Evolutionary conservation across 2,888 invertebrate species (phyloP).

Genomic region (Taenaris catops): DNA sequence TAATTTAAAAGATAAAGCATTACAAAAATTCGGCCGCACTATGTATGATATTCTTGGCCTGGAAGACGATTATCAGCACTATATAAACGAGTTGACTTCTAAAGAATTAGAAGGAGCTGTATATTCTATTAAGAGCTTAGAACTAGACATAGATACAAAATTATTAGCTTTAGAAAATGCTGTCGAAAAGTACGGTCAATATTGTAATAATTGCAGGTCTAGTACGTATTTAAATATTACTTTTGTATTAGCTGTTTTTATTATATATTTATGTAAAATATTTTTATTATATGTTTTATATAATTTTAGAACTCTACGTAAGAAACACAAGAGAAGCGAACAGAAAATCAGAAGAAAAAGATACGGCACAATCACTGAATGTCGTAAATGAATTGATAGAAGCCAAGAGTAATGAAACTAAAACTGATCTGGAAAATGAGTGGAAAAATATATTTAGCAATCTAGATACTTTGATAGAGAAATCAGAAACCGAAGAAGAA

Average conservation of each 20-base stretch:
- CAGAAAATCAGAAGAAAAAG: not conserved
- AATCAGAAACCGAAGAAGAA: conserved; percentile 20
- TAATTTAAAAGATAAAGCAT: conserved; percentile 32
- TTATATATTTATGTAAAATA: not conserved
- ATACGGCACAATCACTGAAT: conserved; percentile 9
- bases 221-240: conserved; percentile 15
- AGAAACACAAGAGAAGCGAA: conserved; percentile 6
- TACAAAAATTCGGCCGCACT: conserved; percentile 32
- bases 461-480: conserved; percentile 26
- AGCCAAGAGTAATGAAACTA: conserved; percentile 25
- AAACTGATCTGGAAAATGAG: conserved; percentile 14
- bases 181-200: conserved; percentile 27
- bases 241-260: not conserved
- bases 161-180: conserved; percentile 18
- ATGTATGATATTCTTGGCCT: conserved; percentile 42
- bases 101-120: conserved; percentile 12
- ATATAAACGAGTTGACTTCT: conserved; percentile 22
- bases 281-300: no score
- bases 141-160: conserved; percentile 19
- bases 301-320: conserved; percentile 1
- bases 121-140: conserved; percentile 16
- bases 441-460: conserved; percentile 26
- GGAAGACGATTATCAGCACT: conserved; percentile 38
- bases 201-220: conserved; percentile 31
- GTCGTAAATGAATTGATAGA: conserved; percentile 29